Base-by-base conservation (phyloP, 2,797 vertebrate species). In the Odontamblyopus rebecca region DNA sequence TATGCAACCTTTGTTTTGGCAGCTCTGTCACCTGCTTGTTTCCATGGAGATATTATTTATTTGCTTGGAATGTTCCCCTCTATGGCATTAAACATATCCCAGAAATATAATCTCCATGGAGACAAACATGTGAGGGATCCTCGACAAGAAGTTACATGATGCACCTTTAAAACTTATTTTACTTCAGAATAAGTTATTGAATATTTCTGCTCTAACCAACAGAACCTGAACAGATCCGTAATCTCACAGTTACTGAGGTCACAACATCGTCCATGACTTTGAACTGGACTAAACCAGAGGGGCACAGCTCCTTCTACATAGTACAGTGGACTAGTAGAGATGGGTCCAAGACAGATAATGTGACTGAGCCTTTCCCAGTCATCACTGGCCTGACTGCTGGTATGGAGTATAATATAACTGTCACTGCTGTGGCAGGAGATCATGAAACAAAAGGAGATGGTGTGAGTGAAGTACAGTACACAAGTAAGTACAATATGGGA, bases 361-460 rank as follows among this genome's bases (percentile, higher is more conserved):
- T 59, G 32, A 35, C 32, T 35, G 32, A 35, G 6, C 32, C 32
- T 0, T 35, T 35, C 32, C 7, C 0, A 35, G 6, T 0, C 32
- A 35, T 35, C 4, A 35, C 32, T 35, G 6, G 6, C 32, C 32
- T 35, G 32, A 6, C 32, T 35, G 3, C 32, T 6, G 32, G 32
- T 35, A 6, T 35, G 32, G 32, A 35, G 32, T 35, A 35, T 35
- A 35, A 6, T 2, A 32, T 82, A n/a, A 61, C 5, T 12, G 44
- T 85, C 12, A 56, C 4, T 57, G 74, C 83, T 27, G 68, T 80
- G 32, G 82, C 80, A 70, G 85, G 5, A 60, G 32, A 35, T 23
- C 1, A 2, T 4, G 3, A 0, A 0, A 80, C 68, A 32, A 0
- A 44, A 26, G 71, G 70, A 61, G 6, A 6, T 2, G n/a, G 44